Base-by-base conservation (phyloP, 2,888 invertebrate species). In the Andrena minutula region DNA sequence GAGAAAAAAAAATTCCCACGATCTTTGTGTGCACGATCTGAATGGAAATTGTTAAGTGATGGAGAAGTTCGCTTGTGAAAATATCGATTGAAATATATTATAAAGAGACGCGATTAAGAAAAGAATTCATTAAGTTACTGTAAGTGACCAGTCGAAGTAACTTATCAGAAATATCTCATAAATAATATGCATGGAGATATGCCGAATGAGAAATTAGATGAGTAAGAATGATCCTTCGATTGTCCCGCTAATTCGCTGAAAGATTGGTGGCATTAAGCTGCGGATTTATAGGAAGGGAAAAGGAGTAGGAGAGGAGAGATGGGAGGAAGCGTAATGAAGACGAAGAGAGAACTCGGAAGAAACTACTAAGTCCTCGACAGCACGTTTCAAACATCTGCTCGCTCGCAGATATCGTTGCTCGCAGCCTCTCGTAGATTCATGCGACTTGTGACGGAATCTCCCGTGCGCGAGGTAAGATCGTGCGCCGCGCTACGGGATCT, bases 321-420 rank as follows among this genome's bases (percentile, higher is more conserved):
- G 41, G 12, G 61, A 82, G 65, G 68, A 69, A 68, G 61, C 35
- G 64, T 74, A 75, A 53, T 65, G 74, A 79, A 56, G 78, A 84
- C 81, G 49, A 69, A 72, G 76, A 83, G 73, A 83, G 75, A 83
- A 76, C 75, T 75, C 79, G 79, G 82, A 87, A 83, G 82, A 87
- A 89, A 86, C 89, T 88, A 87, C 87, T 83, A 87, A 90, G 86
- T 88, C 90, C 91, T 90, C 89, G 90, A 91, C 91, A 89, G 89
- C 84, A 84, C 86, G 82, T 80, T 86, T 91, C 91, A 89, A 90
- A 89, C 92, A 92, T 91, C 91, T 91, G 91, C 82, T 87, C 71
- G 83, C 83, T 64, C 74, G 79, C 75, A 83, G 88, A 90, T 86
- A 88, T 86, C 85, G 86, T 87, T 87, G 84, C 83, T 86, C 74